phyloP scores from a whole-genome alignment of 2,797 vertebrate genomes.

The Coregonus ussuriensis region DNA sequence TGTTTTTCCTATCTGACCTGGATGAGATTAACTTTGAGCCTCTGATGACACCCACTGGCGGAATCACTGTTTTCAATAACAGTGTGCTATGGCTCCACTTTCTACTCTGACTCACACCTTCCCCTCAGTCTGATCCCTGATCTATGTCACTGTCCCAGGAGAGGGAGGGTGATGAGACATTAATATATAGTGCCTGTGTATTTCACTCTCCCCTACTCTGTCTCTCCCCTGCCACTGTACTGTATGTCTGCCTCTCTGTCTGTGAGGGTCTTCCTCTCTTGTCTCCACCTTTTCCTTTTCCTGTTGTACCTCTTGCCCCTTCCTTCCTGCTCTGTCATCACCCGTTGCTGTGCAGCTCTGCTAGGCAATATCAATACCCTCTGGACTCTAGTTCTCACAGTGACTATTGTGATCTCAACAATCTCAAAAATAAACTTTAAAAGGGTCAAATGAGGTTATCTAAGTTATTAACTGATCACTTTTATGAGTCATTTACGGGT shows the following conservation, averaged over 20 bases:
- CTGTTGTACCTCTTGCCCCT: not conserved
- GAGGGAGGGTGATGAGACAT: too few species aligned
- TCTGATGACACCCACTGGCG: not conserved
- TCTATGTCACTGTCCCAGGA: not conserved
- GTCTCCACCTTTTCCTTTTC: constrained; percentile 4
- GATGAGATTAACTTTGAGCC: not conserved
- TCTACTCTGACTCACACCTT: not conserved
- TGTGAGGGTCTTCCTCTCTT: not conserved
- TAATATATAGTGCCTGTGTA: not conserved
- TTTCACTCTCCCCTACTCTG: not conserved
- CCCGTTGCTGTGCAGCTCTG: not conserved
- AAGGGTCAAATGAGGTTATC: not conserved
- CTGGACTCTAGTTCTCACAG: not conserved
- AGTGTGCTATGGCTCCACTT: not conserved
- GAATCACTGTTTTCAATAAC: not conserved
- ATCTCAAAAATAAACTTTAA: constrained; percentile 14
- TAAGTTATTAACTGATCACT: constrained; percentile 1
- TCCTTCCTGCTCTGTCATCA: constrained; percentile 2
- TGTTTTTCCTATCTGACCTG: not conserved
- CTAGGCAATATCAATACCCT: not conserved
- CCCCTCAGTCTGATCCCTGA: not conserved
- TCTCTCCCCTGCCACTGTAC: not conserved
- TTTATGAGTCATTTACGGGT: constrained; percentile 2
- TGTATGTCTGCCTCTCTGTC: constrained; percentile 4
- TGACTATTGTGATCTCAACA: constrained; percentile 8